Evolutionary conservation across 2,888 invertebrate genomes (phyloP).

Genomic region (Polyommatus icarus): DNA sequence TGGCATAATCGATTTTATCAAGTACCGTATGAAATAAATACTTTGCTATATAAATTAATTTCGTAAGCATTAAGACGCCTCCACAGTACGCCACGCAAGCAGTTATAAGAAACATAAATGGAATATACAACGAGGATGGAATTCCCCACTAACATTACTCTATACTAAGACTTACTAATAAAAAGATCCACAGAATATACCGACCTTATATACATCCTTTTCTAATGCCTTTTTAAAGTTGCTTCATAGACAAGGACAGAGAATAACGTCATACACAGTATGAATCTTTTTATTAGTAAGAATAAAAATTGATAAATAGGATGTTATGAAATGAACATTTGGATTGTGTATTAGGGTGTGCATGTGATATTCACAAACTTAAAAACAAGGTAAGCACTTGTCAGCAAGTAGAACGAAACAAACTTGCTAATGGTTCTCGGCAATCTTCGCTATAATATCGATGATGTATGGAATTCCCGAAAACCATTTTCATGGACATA

Average conservation of each 20-base stretch:
- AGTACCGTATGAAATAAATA: slow-evolving; percentile 20
- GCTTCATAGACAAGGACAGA: too few species aligned
- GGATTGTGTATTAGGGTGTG: slow-evolving; percentile 27
- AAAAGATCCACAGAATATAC: background rate
- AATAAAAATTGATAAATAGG: slow-evolving; percentile 36
- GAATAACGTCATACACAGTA: background rate
- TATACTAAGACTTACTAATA: slow-evolving; percentile 29
- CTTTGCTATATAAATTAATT: slow-evolving; percentile 17
- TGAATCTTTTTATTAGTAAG: slow-evolving; percentile 15
- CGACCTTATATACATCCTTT: background rate
- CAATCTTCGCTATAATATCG: background rate
- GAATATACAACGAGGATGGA: slow-evolving; percentile 38
- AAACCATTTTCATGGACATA: background rate
- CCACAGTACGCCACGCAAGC: slow-evolving; percentile 33
- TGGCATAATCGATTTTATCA: background rate
- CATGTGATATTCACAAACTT: slow-evolving; percentile 1
- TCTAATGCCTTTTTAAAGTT: too few species aligned
- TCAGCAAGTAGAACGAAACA: background rate
- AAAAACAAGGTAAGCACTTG: background rate
- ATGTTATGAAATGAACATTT: slow-evolving; percentile 35
- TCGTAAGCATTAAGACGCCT: background rate
- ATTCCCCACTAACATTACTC: slow-evolving; percentile 34
- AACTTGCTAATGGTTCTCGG: background rate
- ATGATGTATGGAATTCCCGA: background rate
- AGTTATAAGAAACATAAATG: slow-evolving; percentile 35